Evolutionary conservation across 1,140 invertebrate species (phyloP), one percentile per base, ranked within the genome.

Genomic region (Asbolus verrucosus): DNA sequence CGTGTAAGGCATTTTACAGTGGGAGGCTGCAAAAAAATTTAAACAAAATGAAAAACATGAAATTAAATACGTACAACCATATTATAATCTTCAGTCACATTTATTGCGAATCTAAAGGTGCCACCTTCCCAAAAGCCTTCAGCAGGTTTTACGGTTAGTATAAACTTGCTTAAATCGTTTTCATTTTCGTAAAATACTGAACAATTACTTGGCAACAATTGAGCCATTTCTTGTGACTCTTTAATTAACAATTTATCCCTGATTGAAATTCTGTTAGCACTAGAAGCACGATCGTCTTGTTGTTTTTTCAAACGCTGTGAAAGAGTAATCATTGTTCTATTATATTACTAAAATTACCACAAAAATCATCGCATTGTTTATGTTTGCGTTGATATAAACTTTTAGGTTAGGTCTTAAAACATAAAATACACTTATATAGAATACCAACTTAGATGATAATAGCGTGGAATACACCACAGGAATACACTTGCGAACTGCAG

Each of bases 11-110:
- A 98, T 83, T 92, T 94, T 0, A 97, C 96, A 84, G 88, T 88
- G 19, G 96, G 96, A 59, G 96, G 96, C 94, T 96, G 77, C 71
- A 91, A 89, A 67, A 77, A 75, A 78, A 76, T 59, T 59, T 65
- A 43, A 38, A 54, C 27, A 61, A 61, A 69, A n/a, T 14, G 65
- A 41, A 16, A 33, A 6, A 21, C 36, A 11, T 30, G 27, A 63
- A 21, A 73, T 73, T 33, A 30, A 68, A 63, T 76, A 83, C 86
- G 83, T 88, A 96, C 94, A 80, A 91, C 89, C 89, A 97, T 96
- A 83, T 98, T 98, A 86, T 98, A 98, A 63, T 98, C 96, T 80
- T 96, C 94, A 4, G 94, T 92, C 50, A 97, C 92, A 80, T 87
- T 85, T 73, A 98, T 88, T 79, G 88, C 87, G 83, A 98, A 98